A percentile compares a stretch with the other conserved stretches of the same genome.
Evolutionary conservation across 2,888 invertebrate species (phyloP).

Genomic region (Ennomos erosarius): DNA sequence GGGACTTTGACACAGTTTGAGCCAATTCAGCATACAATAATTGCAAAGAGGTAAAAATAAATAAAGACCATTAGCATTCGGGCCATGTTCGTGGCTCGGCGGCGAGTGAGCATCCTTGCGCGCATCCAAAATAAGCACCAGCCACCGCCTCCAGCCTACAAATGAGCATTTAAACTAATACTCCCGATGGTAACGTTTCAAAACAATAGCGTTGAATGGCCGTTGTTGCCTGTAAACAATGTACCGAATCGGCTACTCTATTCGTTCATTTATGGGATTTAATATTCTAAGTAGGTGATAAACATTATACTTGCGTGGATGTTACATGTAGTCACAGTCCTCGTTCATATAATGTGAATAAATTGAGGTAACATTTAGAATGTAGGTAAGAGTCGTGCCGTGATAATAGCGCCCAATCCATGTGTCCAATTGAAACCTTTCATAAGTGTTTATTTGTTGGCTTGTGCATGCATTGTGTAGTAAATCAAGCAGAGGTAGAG

Average conservation of each 20-base stretch:
- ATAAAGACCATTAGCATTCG: slow-evolving; percentile 66
- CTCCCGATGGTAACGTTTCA: slow-evolving; percentile 61
- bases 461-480: slow-evolving; percentile 53
- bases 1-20: slow-evolving; percentile 67
- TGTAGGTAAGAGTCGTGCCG: slow-evolving; percentile 8
- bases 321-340: slow-evolving; percentile 28
- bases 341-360: slow-evolving; percentile 24
- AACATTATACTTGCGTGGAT: slow-evolving; percentile 26
- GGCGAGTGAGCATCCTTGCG: slow-evolving; percentile 57
- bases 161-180: slow-evolving; percentile 72
- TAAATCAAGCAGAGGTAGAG: slow-evolving; percentile 53
- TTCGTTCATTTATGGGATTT: slow-evolving; percentile 31
- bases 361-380: slow-evolving; percentile 21
- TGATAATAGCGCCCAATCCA: slow-evolving; percentile 19
- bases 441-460: slow-evolving; percentile 51
- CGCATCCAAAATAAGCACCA: slow-evolving; percentile 74
- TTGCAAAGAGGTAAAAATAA: slow-evolving; percentile 70
- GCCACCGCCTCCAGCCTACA: slow-evolving; percentile 61
- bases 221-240: slow-evolving; percentile 34
- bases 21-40: slow-evolving; percentile 66
- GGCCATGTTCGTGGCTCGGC: slow-evolving; percentile 56
- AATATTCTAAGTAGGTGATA: slow-evolving; percentile 31
- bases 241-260: slow-evolving; percentile 33
- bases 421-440: slow-evolving; percentile 29
- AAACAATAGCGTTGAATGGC: slow-evolving; percentile 56